Percentiles rank a stretch among this genome's conserved stretches.
Evolutionary conservation across 2,797 vertebrate species (phyloP).

Genomic region (Crax fasciolata): DNA sequence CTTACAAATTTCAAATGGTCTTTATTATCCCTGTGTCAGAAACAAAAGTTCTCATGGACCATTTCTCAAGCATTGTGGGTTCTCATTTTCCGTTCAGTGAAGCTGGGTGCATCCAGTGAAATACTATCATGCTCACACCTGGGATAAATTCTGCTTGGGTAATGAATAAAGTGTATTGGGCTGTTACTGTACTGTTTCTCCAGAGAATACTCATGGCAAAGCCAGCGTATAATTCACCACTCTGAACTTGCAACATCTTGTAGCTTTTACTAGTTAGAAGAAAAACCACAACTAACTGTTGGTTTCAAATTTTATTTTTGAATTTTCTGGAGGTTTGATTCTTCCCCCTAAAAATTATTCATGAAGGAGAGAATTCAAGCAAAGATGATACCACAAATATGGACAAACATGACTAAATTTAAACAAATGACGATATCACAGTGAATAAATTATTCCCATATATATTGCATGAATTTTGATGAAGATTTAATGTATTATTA

Average conservation of each 20-base stretch:
- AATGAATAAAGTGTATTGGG: constrained; percentile 9
- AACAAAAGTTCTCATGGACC: neutral
- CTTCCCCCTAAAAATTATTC: neutral
- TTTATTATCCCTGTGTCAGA: neutral
- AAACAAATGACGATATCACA: neutral
- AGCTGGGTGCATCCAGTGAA: neutral
- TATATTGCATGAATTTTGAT: neutral
- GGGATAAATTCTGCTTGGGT: constrained; percentile 27
- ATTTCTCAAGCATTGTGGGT: neutral
- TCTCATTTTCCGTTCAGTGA: neutral
- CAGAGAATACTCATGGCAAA: neutral
- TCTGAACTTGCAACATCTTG: neutral
- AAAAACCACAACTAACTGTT: neutral
- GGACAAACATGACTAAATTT: neutral
- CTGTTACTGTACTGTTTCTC: neutral
- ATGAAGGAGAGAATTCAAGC: neutral
- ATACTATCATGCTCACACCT: neutral
- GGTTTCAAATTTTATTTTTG: neutral
- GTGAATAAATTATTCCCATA: neutral
- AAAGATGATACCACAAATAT: neutral
- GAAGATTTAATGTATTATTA: neutral
- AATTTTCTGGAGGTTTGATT: neutral
- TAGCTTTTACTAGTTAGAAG: neutral
- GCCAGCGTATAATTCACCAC: neutral
- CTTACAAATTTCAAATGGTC: constrained; percentile 8